These are phyloP conservation scores for Drosophila pseudoobscura DNA, from an alignment of 1,140 invertebrate species.

Conservation along the genomic window DNA sequence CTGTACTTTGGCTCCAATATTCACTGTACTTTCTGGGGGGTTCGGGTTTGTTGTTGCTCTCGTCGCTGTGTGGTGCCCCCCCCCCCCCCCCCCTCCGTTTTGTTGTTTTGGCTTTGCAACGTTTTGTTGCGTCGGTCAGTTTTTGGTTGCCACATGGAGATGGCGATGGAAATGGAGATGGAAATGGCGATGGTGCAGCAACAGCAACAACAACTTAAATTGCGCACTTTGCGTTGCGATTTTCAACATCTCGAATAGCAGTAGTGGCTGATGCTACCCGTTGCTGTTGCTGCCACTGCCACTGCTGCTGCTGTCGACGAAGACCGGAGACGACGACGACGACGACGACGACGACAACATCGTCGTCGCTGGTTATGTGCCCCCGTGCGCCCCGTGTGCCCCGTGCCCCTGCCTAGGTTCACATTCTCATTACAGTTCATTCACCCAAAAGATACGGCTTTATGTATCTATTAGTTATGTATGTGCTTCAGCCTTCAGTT, in stretches of 20 bases:
- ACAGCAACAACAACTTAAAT: slow-evolving; percentile 47
- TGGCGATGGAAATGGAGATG: background rate
- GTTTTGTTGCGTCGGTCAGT: slow-evolving; percentile 31
- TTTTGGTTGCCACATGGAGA: slow-evolving; percentile 12
- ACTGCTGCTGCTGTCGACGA: background rate
- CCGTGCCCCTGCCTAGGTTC: slow-evolving; percentile 63
- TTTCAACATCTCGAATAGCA: slow-evolving; percentile 61
- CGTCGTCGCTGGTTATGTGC: slow-evolving; percentile 14
- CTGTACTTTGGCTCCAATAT: too few relatives aligned
- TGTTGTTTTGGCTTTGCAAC: slow-evolving; percentile 9
- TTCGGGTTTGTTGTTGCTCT: background rate
- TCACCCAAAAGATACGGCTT: slow-evolving; percentile 80
- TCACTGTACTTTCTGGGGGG: too few relatives aligned
- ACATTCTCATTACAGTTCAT: slow-evolving; percentile 82
- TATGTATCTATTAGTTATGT: slow-evolving; percentile 82
- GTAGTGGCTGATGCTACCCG: slow-evolving; percentile 21
- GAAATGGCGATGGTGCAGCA: slow-evolving; percentile 3
- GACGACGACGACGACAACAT: slow-evolving; percentile 1
- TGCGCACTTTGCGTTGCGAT: slow-evolving; percentile 74
- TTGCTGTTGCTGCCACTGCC: slow-evolving; percentile 4
- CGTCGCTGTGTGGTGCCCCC: slow-evolving; percentile 11
- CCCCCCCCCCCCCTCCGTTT: too few relatives aligned
- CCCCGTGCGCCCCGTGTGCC: slow-evolving; percentile 2
- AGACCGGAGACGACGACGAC: slow-evolving; percentile 14
- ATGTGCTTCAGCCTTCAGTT: slow-evolving; percentile 62